These are phyloP conservation scores for Neocrepidodera transversa DNA, from an alignment of 2,888 invertebrate species.

Conservation along the genomic window DNA sequence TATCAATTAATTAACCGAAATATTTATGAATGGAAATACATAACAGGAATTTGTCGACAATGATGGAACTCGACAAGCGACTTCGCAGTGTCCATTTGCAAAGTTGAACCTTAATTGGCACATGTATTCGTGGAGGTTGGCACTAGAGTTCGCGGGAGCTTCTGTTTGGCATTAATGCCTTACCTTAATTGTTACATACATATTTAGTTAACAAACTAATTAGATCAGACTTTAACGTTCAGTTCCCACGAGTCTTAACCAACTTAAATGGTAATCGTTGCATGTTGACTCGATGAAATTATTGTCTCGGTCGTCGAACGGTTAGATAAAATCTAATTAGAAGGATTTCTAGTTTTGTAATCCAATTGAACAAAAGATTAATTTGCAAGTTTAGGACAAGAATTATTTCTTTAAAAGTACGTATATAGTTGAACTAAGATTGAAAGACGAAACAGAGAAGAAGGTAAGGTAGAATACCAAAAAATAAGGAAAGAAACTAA, in stretches of 20 bases:
- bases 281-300: slow-evolving; percentile 6
- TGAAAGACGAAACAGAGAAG: no score
- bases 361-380: no score
- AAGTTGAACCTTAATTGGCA: not conserved
- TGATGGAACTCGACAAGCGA: no score
- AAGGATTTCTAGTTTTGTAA: no score
- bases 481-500: no score
- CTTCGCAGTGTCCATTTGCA: no score
- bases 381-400: no score
- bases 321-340: slow-evolving; percentile 1
- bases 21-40: no score
- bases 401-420: no score
- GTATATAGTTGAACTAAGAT: no score
- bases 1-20: not conserved
- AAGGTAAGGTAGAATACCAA: no score
- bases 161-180: slow-evolving; percentile 7
- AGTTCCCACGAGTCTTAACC: slow-evolving; percentile 16
- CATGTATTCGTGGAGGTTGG: not conserved
- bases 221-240: slow-evolving; percentile 16
- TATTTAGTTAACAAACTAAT: slow-evolving; percentile 23
- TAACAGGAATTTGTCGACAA: no score
- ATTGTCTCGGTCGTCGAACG: not conserved
- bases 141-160: not conserved
- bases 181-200: slow-evolving; percentile 19
- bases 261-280: slow-evolving; percentile 11